Percentiles rank a stretch among this genome's conserved stretches.
Conservation (phyloP, 1,140 invertebrate genomes). For the Drosophila santomea region DNA sequence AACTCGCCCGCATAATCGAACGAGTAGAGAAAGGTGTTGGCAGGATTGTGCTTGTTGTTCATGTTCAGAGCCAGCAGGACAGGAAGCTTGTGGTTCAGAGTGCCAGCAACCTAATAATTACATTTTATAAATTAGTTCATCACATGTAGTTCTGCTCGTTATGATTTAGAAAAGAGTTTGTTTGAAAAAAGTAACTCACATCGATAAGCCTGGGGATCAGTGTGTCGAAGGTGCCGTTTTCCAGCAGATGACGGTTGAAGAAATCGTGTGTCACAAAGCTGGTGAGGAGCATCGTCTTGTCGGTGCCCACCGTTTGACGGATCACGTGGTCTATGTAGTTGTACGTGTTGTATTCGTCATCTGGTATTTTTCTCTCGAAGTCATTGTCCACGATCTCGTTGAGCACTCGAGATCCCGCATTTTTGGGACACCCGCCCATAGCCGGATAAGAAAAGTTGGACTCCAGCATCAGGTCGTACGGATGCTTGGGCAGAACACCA, state of each 20-base stretch:
- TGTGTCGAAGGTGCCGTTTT: constrained; percentile 78
- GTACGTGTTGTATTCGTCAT: constrained; percentile 73
- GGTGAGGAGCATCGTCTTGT: constrained; percentile 78
- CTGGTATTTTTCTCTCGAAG: constrained; percentile 78
- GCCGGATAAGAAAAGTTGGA: constrained; percentile 78
- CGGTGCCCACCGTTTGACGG: constrained; percentile 74
- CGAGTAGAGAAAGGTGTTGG: constrained; percentile 79
- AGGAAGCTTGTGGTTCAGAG: constrained; percentile 78
- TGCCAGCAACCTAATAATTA: constrained; percentile 70
- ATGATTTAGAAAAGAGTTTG: background rate
- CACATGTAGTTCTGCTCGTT: background rate
- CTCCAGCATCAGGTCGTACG: constrained; percentile 79
- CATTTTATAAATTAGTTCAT: background rate
- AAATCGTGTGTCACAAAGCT: constrained; percentile 82
- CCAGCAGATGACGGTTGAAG: constrained; percentile 74
- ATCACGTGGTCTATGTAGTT: constrained; percentile 80
- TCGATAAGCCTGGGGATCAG: constrained; percentile 76
- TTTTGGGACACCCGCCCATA: constrained; percentile 79
- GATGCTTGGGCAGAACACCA: constrained; percentile 76
- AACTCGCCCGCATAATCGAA: constrained; percentile 83
- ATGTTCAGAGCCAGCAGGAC: constrained; percentile 77
- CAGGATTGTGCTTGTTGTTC: constrained; percentile 81
- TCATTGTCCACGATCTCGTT: constrained; percentile 82
- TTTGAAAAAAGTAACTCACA: constrained; percentile 47
- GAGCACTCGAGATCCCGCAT: constrained; percentile 72